Evolutionary conservation across 2,113 vertebrate species (phyloP).

Genomic region (Phylloscopus trochilus): DNA sequence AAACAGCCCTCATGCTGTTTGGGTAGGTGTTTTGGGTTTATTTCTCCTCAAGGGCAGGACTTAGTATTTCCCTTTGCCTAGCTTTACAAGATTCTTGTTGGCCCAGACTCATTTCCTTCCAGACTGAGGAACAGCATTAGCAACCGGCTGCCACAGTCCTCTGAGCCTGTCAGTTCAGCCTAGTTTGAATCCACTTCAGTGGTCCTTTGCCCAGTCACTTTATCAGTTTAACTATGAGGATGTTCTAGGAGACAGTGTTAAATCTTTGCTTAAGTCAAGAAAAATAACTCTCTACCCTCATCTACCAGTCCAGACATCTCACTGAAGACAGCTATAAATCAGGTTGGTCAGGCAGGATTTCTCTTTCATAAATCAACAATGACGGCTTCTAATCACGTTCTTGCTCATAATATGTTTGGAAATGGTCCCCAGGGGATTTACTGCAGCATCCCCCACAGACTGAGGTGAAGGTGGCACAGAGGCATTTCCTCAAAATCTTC

Average conservation of each 20-base stretch:
- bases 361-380: not conserved
- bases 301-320: not conserved
- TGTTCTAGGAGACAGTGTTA: not conserved
- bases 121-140: not conserved
- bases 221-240: not conserved
- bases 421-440: not conserved
- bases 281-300: not conserved
- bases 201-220: not conserved
- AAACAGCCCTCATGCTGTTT: not conserved
- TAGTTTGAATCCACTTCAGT: not conserved
- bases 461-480: not conserved
- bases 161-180: not conserved
- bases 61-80: not conserved
- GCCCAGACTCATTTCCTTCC: not conserved
- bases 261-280: not conserved
- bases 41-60: not conserved
- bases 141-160: not conserved
- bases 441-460: not conserved
- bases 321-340: not conserved
- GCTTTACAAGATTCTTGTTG: not conserved
- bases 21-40: not conserved
- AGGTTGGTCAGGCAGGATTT: not conserved
- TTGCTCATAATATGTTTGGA: not conserved
- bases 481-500: not conserved
- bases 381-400: not conserved